Evolutionary conservation across 2,888 invertebrate genomes (phyloP), one percentile per base, ranked within the genome.

Genomic region (Xanthorhoe spadicearia): DNA sequence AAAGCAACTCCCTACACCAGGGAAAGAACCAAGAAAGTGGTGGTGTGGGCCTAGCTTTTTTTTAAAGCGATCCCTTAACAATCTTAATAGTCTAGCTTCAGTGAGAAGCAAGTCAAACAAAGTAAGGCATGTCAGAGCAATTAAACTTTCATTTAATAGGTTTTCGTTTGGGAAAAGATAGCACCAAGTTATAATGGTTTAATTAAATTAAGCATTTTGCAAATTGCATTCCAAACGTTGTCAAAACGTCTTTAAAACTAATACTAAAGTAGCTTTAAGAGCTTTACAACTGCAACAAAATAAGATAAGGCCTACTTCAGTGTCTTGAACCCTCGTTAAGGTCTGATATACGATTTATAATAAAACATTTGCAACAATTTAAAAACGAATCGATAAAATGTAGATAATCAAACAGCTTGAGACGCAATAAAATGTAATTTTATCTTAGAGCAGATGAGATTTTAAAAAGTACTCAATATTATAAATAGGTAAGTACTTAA

Each of bases 351-450:
- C 88, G 88, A 79, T 89, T 85, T 82, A 85, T 89, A 91, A 90
- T 91, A 92, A 91, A 92, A 90, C 84, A 90, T 89, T 91, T 76
- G 92, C 92, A 91, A 91, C 91, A 90, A 87, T 89, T 90, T 92
- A 90, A 91, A n/a, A 90, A 87, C 77, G 85, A 85, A 88, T 86
- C 90, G 87, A 89, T 89, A 91, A 89, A 87, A 83, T 83, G 80
- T 83, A 84, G 81, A 87, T 83, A 87, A 89, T 89, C 87, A 86
- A 87, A 86, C 79, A 76, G 15, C 48, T 48, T 17, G 17, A 17
- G 13, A 48, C 17, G 48, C 17, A 15, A 8, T 48, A 48, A 48
- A 48, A 43, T 43, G 38, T 43, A 10, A 13, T 17, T 48, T 13
- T 15, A 48, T 17, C 8, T 43, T n/a, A 43, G 23, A 23, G n/a